Evolutionary conservation across 2,888 invertebrate genomes (phyloP).

Genomic region (Tricholauxania praeusta): DNA sequence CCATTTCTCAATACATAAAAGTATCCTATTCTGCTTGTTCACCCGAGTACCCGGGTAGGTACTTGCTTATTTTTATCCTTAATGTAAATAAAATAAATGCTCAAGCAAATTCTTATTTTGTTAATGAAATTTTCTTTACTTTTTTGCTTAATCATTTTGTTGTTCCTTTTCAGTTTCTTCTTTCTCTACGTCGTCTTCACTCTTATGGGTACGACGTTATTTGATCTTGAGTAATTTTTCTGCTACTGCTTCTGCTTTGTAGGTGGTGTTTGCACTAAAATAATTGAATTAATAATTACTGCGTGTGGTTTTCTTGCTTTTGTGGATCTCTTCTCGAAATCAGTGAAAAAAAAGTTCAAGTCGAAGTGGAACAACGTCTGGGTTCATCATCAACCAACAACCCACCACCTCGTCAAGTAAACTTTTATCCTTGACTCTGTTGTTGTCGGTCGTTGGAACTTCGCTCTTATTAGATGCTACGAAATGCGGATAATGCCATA

Average conservation of each 20-base stretch:
- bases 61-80: conserved; percentile 40
- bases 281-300: conserved; percentile 67
- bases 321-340: conserved; percentile 40
- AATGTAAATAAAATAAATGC: conserved; percentile 49
- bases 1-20: not conserved
- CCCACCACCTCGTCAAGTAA: conserved; percentile 46
- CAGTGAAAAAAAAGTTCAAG: no score
- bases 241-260: conserved; percentile 18
- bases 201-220: not conserved
- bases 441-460: no score
- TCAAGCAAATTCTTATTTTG: conserved; percentile 44
- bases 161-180: not conserved
- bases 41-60: not conserved
- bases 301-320: conserved; percentile 66
- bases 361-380: no score
- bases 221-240: not conserved
- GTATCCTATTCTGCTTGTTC: not conserved
- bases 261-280: conserved; percentile 62
- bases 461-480: not conserved
- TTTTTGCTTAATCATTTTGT: conserved; percentile 7
- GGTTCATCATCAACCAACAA: not conserved
- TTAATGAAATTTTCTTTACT: conserved; percentile 55
- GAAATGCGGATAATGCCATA: conserved; percentile 44
- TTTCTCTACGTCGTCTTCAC: not conserved
- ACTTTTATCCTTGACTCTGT: conserved; percentile 52